Percentiles rank a stretch among this genome's conserved stretches.
Evolutionary conservation across 2,113 vertebrate species (phyloP).

Genomic region (Leptobrachium ailaonicum): DNA sequence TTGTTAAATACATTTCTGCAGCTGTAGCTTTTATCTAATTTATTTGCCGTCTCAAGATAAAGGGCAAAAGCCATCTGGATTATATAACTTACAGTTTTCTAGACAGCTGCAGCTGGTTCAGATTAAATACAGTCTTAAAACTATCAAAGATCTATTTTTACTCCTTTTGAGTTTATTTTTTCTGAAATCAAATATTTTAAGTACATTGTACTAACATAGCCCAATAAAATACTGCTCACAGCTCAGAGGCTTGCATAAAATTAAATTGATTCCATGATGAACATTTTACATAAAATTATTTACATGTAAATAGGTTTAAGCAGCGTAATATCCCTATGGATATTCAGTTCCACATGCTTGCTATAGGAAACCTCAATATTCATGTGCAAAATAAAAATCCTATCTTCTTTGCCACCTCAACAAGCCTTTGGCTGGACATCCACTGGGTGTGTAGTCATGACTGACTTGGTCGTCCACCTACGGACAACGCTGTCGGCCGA

Average conservation of each 20-base stretch:
- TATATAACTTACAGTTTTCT: constrained; percentile 74
- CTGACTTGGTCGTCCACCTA: too few relatives aligned
- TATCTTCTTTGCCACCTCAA: too few relatives aligned
- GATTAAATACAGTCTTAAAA: constrained; percentile 76
- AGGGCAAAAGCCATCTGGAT: constrained; percentile 81
- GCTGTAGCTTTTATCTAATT: constrained; percentile 71
- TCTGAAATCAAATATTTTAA: constrained; percentile 68
- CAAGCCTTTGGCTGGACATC: too few relatives aligned
- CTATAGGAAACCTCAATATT: too few relatives aligned
- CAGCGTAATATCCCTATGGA: not conserved
- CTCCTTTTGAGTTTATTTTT: constrained; percentile 68
- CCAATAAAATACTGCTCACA: constrained; percentile 15
- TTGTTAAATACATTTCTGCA: constrained; percentile 72
- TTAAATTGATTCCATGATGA: not conserved
- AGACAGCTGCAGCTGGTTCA: constrained; percentile 82
- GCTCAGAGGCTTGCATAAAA: not conserved
- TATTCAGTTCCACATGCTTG: too few relatives aligned
- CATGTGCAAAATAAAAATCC: too few relatives aligned
- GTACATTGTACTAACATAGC: constrained; percentile 51
- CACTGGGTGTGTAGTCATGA: too few relatives aligned
- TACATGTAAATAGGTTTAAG: not conserved
- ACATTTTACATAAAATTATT: not conserved
- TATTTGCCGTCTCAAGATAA: constrained; percentile 74
- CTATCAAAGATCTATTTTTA: constrained; percentile 75
- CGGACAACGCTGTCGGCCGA: too few relatives aligned